phyloP scores from a whole-genome alignment of 2,113 vertebrate genomes.

The Colius striatus region DNA sequence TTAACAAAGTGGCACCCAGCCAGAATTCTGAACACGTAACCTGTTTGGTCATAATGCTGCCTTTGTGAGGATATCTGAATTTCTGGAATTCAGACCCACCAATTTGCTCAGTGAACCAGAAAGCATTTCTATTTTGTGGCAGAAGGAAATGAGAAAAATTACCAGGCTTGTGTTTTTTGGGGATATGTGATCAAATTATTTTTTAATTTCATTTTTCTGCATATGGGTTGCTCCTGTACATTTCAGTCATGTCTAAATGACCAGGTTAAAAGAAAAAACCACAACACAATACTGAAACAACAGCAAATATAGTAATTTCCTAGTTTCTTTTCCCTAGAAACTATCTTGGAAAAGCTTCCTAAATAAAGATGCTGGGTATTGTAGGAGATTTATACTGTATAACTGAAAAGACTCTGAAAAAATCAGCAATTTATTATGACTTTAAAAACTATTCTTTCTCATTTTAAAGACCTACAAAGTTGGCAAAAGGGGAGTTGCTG shows the following conservation, averaged over 20 bases:
- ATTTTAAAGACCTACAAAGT: neutral
- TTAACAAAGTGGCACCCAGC: conserved; percentile 55
- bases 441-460: neutral
- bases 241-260: neutral
- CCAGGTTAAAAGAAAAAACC: neutral
- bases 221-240: neutral
- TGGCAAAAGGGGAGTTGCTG: neutral
- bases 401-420: neutral
- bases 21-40: conserved; percentile 15
- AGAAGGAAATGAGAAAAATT: conserved; percentile 43
- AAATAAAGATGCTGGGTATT: neutral
- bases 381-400: neutral
- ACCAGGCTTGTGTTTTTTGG: neutral
- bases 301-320: conserved; percentile 34
- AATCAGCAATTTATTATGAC: neutral
- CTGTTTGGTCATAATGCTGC: conserved; percentile 7
- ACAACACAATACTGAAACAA: neutral
- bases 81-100: conserved; percentile 37
- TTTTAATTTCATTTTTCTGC: conserved; percentile 22
- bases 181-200: conserved; percentile 19
- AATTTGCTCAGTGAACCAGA: conserved; percentile 47
- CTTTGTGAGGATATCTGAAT: conserved; percentile 18
- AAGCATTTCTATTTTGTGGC: conserved; percentile 33
- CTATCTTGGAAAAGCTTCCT: neutral
- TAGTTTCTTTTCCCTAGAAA: conserved; percentile 38